Evolutionary conservation across 2,797 vertebrate species (phyloP).

Genomic region (Avahi laniger): DNA sequence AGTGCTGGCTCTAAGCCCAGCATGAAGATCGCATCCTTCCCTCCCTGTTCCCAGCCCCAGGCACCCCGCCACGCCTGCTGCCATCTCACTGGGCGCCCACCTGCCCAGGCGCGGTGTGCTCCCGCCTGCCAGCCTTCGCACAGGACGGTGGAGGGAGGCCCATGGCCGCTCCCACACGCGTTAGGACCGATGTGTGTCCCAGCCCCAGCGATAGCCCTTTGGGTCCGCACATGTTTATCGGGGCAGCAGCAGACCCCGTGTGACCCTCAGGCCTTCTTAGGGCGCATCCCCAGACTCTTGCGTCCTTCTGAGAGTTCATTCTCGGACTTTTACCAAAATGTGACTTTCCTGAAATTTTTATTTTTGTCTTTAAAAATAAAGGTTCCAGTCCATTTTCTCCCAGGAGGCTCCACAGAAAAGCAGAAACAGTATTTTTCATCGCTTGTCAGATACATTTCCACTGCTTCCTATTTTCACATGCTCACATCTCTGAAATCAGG

Average conservation of each 20-base stretch:
- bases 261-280: not conserved
- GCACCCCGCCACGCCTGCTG: not conserved
- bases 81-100: not conserved
- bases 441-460: not conserved
- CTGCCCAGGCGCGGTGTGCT: rapidly evolving
- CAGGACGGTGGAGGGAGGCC: not conserved
- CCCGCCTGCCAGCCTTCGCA: rapidly evolving
- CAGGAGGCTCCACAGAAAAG: not conserved
- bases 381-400: not conserved
- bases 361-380: not conserved
- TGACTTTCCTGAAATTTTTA: not conserved
- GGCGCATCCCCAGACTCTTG: not conserved
- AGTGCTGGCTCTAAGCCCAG: rapidly evolving
- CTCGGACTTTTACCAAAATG: not conserved
- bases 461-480: not conserved
- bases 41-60: not conserved
- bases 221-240: too few relatives aligned
- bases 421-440: not conserved
- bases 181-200: not conserved
- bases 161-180: not conserved
- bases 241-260: not conserved
- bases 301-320: rapidly evolving
- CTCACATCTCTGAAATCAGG: not conserved
- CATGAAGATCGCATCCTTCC: not conserved
- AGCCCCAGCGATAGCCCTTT: not conserved